Evolutionary conservation across 2,113 vertebrate species (phyloP).

Genomic region (Tylochromis polylepis): DNA sequence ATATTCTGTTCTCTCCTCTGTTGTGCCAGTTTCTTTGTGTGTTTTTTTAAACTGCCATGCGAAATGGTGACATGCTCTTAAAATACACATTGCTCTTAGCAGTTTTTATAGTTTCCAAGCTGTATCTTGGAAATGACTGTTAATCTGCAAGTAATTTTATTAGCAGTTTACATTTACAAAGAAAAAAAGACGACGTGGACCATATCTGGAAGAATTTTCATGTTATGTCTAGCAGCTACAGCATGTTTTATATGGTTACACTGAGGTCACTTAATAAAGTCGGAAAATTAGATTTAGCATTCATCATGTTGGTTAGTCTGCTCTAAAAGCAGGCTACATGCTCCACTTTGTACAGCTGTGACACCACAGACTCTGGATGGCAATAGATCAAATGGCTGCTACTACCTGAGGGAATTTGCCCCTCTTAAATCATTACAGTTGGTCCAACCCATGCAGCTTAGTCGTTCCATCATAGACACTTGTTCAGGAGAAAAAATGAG

Average conservation of each 20-base stretch:
- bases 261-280: neutral
- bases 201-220: neutral
- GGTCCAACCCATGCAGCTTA: neutral
- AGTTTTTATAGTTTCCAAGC: neutral
- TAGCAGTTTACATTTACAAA: neutral
- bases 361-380: neutral
- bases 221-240: neutral
- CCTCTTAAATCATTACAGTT: neutral
- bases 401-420: neutral
- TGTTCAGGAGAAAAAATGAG: neutral
- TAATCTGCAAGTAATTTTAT: neutral
- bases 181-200: neutral
- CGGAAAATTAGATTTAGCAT: neutral
- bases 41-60: neutral
- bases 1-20: neutral
- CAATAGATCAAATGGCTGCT: neutral
- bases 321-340: neutral
- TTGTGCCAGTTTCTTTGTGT: neutral
- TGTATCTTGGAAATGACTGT: neutral
- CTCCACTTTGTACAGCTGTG: neutral
- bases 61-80: neutral
- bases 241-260: neutral
- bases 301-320: neutral
- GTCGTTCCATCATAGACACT: neutral
- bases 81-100: neutral